Base-by-base conservation (phyloP, 2,888 invertebrate genomes). In the Lasiommata megera region DNA sequence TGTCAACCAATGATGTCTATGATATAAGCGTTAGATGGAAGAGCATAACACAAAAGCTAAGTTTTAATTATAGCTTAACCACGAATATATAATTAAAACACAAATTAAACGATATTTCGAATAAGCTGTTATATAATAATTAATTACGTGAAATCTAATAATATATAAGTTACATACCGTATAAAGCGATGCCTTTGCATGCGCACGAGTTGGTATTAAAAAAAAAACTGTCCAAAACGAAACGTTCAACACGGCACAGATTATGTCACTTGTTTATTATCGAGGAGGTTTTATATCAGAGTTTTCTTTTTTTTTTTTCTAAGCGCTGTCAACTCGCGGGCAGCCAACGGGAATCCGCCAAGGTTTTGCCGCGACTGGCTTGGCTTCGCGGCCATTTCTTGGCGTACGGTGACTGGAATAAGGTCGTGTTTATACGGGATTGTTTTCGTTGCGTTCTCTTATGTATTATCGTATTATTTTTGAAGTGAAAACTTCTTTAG, bases 201-300 rank as follows among this genome's bases (percentile, higher is more conserved):
- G 18, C 50, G 28, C 23, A 17, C 40, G 31, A 17, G 38, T 40
- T 40, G 17, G n/a, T 16, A 50, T 34, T 11, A 9, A 29, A 50
- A 38, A 51, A 51, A 41, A 11, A 40, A 40, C 31, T 40, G 51
- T 40, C 40, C 31, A 29, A 40, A 7, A 40, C 40, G 17, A 29
- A 51, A 23, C 16, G n/a, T 7, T 29, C 28, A 34, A 34, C 34
- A 29, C 40, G n/a, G 41, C 52, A 52, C 52, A 52, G 51, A 51
- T 40, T 40, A 51, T 51, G 29, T 52, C 52, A 52, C 41, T 52
- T 41, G 16, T 60, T 54, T 60, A 64, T 34, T 2, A 52, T 14
- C 23, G 41, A 56, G 14, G 6, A 48, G 23, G 29, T 28, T 50
- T 34, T 48, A 31, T 55, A 55, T 48, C 7, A 23, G 12, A 9